Evolutionary conservation across 2,113 vertebrate species (phyloP).

Genomic region (Cathartes aura): DNA sequence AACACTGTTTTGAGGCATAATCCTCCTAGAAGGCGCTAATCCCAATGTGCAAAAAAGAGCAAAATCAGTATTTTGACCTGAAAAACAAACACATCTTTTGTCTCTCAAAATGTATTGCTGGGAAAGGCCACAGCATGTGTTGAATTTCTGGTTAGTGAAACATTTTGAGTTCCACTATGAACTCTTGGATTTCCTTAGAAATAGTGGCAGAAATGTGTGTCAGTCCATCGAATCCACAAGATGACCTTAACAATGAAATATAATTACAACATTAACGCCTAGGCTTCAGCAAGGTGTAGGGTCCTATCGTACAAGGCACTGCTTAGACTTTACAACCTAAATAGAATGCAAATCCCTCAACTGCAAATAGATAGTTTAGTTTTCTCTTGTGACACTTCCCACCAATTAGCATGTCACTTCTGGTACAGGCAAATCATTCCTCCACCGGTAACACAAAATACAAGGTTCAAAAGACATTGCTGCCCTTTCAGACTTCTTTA

Average conservation of each 20-base stretch:
- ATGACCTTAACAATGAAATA: not conserved
- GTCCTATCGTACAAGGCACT: not conserved
- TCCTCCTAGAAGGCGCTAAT: not conserved
- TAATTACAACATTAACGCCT: not conserved
- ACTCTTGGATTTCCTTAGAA: not conserved
- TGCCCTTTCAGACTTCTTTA: not conserved
- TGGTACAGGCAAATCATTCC: not conserved
- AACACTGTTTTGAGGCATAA: not conserved
- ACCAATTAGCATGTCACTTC: not conserved
- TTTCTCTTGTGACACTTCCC: not conserved
- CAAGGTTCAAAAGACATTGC: not conserved
- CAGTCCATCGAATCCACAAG: not conserved
- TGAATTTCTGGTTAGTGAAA: not conserved
- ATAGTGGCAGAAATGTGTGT: not conserved
- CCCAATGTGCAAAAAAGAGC: not conserved
- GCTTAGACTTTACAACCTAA: not conserved
- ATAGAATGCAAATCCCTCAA: not conserved
- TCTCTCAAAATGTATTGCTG: not conserved
- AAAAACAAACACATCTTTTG: not conserved
- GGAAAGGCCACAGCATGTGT: not conserved
- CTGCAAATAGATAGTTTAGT: not conserved
- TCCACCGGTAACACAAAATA: not conserved
- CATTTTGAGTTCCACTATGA: not conserved
- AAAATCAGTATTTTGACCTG: not conserved
- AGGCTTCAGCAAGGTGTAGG: not conserved